These are phyloP conservation scores for Physeter macrocephalus DNA, from an alignment of 2,113 vertebrate species.

Conservation along the genomic window DNA sequence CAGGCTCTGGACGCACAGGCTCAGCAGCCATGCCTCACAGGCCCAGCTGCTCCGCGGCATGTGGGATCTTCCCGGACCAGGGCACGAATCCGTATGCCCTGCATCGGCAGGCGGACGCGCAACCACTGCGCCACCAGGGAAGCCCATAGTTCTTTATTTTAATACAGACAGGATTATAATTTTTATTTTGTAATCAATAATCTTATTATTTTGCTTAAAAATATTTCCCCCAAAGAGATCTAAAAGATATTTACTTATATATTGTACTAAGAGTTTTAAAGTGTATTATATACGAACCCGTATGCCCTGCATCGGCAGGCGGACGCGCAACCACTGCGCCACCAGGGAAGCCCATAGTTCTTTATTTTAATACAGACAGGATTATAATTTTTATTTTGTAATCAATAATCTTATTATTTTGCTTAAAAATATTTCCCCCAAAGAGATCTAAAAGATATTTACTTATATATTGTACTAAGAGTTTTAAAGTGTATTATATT, in stretches of 20 bases:
- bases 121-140: no score
- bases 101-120: no score
- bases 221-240: neutral
- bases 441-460: neutral
- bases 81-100: no score
- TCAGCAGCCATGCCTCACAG: no score
- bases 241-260: neutral
- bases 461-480: neutral
- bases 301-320: no score
- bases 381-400: neutral
- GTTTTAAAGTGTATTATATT: neutral
- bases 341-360: no score
- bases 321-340: no score
- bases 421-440: neutral
- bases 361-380: neutral
- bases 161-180: neutral
- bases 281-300: neutral
- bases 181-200: neutral
- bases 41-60: no score
- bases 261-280: neutral
- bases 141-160: neutral
- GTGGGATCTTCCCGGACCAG: no score
- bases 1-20: no score
- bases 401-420: neutral
- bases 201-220: neutral